A percentile compares a stretch with the other conserved stretches of the same genome.
Evolutionary conservation across 1,140 invertebrate species (phyloP).

Genomic region (Lepidurus arcticus): DNA sequence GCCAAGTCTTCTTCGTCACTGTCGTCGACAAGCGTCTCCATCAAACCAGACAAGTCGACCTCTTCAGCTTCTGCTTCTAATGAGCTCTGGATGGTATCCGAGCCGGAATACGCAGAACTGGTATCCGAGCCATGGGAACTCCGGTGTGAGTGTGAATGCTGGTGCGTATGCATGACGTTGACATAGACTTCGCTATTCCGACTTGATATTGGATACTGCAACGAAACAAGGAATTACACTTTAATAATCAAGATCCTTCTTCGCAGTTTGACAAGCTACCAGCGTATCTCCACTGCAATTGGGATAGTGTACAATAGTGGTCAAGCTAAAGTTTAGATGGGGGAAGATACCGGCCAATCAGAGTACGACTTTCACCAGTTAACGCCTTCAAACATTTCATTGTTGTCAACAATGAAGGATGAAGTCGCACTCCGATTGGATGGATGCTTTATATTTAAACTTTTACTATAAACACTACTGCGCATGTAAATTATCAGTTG

Average conservation of each 20-base stretch:
- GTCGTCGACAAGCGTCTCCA: conserved; percentile 91
- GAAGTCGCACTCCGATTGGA: no score
- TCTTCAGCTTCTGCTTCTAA: conserved; percentile 71
- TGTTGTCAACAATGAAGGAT: no score
- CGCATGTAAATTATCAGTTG: no score
- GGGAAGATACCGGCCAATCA: no score
- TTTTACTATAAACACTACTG: no score
- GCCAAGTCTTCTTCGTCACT: conserved; percentile 90
- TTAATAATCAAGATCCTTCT: background rate
- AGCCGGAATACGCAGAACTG: conserved; percentile 89
- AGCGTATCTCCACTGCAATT: no score
- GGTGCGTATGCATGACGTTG: conserved; percentile 44
- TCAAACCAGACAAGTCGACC: conserved; percentile 82
- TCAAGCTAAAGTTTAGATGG: no score
- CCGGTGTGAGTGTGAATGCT: conserved; percentile 61
- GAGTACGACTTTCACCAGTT: no score
- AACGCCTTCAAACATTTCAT: no score
- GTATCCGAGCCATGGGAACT: conserved; percentile 87
- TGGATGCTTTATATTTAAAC: no score
- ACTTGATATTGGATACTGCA: background rate
- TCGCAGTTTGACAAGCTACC: background rate
- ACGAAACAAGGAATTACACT: conserved; percentile 18
- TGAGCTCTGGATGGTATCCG: conserved; percentile 85
- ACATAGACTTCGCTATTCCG: conserved; percentile 32
- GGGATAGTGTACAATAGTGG: no score